Evolutionary conservation across 2,113 vertebrate genomes (phyloP).

Genomic region (Larimichthys crocea): DNA sequence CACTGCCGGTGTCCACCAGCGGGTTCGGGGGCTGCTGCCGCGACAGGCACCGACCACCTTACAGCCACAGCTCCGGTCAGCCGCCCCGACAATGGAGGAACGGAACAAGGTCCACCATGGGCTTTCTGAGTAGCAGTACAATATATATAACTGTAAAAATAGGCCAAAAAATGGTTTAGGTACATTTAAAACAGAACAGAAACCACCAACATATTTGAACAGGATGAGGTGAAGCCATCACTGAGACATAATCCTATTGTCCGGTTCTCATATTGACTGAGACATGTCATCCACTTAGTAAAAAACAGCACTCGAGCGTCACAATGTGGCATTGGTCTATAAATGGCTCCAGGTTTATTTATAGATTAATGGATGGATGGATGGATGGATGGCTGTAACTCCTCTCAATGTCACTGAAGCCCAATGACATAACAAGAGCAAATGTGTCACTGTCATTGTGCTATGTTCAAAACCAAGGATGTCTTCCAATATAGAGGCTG

Average conservation of each 20-base stretch:
- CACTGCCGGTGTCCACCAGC: too few species aligned
- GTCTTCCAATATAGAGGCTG: slow-evolving; percentile 1
- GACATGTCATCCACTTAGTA: slow-evolving; percentile 37
- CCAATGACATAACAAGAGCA: slow-evolving; percentile 53
- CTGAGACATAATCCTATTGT: slow-evolving; percentile 36
- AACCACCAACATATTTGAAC: background rate
- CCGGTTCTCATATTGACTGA: slow-evolving; percentile 30
- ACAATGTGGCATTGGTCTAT: slow-evolving; percentile 64
- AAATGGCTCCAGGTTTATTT: slow-evolving; percentile 75
- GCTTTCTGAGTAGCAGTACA: background rate
- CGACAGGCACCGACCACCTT: too few species aligned
- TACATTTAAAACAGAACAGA: background rate
- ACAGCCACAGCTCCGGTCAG: too few species aligned
- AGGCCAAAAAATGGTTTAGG: background rate
- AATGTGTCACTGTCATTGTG: slow-evolving; percentile 7
- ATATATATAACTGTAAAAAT: slow-evolving; percentile 4
- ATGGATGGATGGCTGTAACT: slow-evolving; percentile 54
- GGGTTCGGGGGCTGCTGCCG: too few species aligned
- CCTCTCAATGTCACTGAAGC: slow-evolving; percentile 64
- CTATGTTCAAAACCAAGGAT: slow-evolving; percentile 7
- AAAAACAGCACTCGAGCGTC: slow-evolving; percentile 25
- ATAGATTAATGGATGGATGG: slow-evolving; percentile 61
- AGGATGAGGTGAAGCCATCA: background rate
- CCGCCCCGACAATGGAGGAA: too few species aligned
- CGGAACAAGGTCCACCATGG: background rate